Base-by-base conservation (phyloP, 2,797 vertebrate species). In the Coregonus suidteri region DNA sequence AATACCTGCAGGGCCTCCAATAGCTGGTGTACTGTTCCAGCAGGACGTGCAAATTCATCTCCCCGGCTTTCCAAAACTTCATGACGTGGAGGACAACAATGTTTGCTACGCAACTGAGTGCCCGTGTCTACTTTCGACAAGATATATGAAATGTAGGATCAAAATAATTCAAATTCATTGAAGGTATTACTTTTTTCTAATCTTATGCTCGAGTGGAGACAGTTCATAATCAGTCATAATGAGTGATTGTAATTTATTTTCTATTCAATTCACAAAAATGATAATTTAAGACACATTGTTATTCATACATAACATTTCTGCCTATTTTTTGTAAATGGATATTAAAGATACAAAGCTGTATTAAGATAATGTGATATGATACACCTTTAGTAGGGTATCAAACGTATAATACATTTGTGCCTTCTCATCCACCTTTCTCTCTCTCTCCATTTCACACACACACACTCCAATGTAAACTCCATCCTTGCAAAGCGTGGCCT, bases 401-500 rank as follows among this genome's bases (percentile, higher is more conserved):
- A 64, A 64, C n/a, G 9, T 64, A 25, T 25, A 64, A 20, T 13
- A 13, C 20, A 64, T 64, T 7, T 20, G 56, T 25, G n/a, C 11
- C 59, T 64, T 25, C 41, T 47, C 41, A 79, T 71, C 72, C 69
- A 74, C 16, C 51, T 72, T 30, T 3, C 31, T 34, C 31, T 34
- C 31, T 34, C 31, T 34, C 31, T 34, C 31, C 31, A 34, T 52
- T 54, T 64, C 53, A 14, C 62, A 66, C 71, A 74, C 74, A 67
- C 67, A 30, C 56, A 37, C 64, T 74, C 75, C 51, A 75, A 81
- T 76, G 79, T 73, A 88, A 91, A 86, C 90, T 91, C 79, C 91
- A 93, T 90, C 88, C 85, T 89, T 93, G 93, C 94, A 91, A 95
- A 94, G 95, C 92, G 93, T 30, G 86, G 93, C 92, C 92, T 90